Base-by-base conservation (phyloP, 2,113 vertebrate genomes). In the Trachemys scripta region DNA sequence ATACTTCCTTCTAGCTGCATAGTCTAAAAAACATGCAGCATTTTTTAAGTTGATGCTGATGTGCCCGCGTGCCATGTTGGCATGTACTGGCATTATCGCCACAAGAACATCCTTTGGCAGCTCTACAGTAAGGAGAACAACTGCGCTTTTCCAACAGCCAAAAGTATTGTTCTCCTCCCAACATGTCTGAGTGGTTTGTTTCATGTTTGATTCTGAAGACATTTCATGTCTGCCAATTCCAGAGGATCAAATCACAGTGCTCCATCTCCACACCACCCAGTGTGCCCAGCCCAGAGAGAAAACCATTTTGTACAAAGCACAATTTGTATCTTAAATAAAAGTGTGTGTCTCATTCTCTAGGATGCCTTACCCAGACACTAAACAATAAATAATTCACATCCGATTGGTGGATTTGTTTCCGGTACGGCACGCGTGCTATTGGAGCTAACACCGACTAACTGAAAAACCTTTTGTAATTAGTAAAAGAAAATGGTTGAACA, bases 301-400 rank as follows among this genome's bases (percentile, higher is more conserved):
- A 95, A 93, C 94, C 92, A 96, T 91, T 95, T 86, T 89, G 96
- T 87, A 94, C 86, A 93, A 95, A 96, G 96, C 94, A 90, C 42
- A 96, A 95, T 93, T 90, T 95, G 87, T 94, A 96, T 96, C 75
- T 94, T 96, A 97, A 96, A 94, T 93, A 96, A 92, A 96, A 90
- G 93, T 96, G 96, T 90, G 94, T 88, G 94, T 96, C 93, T 95
- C 92, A 82, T 93, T 97, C 95, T 97, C 96, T 96, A 96, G 1
- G 27, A 82, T 90, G 82, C 91, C 92, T 97, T 94, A 97, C 82
- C 90, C 96, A 97, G 93, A 96, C 95, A 97, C 95, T 95, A 85
- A 96, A 97, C 97, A 97, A 97, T 96, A 97, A 97, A 93, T 96
- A 97, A 92, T 91, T 96, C 96, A 96, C 95, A 92, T 96, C 89